A percentile compares a stretch with the other conserved stretches of the same genome.
phyloP scores from a whole-genome alignment of 2,797 vertebrate species.

The Danio aesculapii region DNA sequence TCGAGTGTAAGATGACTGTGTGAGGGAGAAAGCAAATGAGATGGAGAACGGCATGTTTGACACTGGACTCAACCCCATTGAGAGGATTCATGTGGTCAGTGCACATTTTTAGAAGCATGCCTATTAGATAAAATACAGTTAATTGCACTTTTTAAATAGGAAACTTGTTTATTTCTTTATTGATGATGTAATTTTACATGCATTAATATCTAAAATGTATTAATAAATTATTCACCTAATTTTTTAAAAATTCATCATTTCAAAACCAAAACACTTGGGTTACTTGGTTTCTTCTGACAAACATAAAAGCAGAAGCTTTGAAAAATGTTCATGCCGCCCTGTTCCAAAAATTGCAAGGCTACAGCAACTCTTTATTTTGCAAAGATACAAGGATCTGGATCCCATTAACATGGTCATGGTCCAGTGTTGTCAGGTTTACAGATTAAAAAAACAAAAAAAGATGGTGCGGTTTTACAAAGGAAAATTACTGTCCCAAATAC shows the following conservation, averaged over 20 bases:
- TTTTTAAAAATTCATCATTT: not conserved
- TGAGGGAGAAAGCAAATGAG: slow-evolving; percentile 20
- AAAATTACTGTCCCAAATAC: no score
- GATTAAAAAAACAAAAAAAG: no score
- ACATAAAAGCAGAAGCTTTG: not conserved
- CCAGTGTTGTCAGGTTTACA: no score
- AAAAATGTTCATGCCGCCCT: slow-evolving; percentile 3
- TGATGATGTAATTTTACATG: not conserved
- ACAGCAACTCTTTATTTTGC: no score
- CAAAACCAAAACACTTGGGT: not conserved
- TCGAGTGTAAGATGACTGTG: slow-evolving; percentile 40
- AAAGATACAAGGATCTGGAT: no score
- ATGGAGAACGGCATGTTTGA: slow-evolving; percentile 71
- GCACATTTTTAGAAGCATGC: slow-evolving; percentile 6
- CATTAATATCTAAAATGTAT: no score
- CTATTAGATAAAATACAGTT: not conserved
- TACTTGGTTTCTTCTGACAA: not conserved
- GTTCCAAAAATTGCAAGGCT: not conserved
- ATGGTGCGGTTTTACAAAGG: no score
- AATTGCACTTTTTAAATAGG: not conserved
- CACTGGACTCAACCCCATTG: slow-evolving; percentile 70
- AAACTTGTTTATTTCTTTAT: not conserved
- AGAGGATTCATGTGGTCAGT: slow-evolving; percentile 12
- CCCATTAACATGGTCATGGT: no score
- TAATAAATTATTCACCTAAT: no score